Evolutionary conservation across 2,888 invertebrate genomes (phyloP), one percentile per base, ranked within the genome.

Genomic region (Deroplatys truncata): DNA sequence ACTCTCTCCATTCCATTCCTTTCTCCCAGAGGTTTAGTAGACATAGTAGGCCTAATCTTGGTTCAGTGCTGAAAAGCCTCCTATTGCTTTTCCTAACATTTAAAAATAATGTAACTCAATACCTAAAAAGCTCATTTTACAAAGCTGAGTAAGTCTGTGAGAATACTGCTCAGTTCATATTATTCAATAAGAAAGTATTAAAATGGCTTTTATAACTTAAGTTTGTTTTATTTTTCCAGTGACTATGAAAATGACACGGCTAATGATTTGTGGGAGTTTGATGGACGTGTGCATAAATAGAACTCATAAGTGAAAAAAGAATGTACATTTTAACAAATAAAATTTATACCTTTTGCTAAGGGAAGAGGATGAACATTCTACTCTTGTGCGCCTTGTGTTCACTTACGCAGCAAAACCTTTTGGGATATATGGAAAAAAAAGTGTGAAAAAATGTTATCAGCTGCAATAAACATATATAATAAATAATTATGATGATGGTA

Each of bases 201-300:
- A 84, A 29, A 84, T 20, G 1, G 0, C 10, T 84, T 84, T 84
- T 13, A 25, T 84, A 84, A 20, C 29, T 84, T 84, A 25, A 31
- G 20, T 84, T 31, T 35, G 1, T 28, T 84, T 84, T 29, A 43
- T 16, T 83, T 29, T 87, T 87, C 43, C 87, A 87, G 87, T 87
- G 56, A 87, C 83, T 83, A 82, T n/a, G 87, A 87, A 35, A n/a
- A 31, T 87, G 87, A 29, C 15, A 83, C 82, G n/a, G 83, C 82
- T 29, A 29, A 87, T n/a, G 28, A 35, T 83, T 29, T 87, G 25
- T 82, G 28, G 35, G 83, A 43, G 29, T 87, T 87, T 31, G 87
- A 87, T 28, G 87, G 83, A 25, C 87, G 83, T 72, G 83, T 87
- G 35, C 87, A 87, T 87, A 87, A 87, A 83, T 87, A 87, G 82